phyloP scores from a whole-genome alignment of 2,888 invertebrate species.

The Lutraria lutraria region DNA sequence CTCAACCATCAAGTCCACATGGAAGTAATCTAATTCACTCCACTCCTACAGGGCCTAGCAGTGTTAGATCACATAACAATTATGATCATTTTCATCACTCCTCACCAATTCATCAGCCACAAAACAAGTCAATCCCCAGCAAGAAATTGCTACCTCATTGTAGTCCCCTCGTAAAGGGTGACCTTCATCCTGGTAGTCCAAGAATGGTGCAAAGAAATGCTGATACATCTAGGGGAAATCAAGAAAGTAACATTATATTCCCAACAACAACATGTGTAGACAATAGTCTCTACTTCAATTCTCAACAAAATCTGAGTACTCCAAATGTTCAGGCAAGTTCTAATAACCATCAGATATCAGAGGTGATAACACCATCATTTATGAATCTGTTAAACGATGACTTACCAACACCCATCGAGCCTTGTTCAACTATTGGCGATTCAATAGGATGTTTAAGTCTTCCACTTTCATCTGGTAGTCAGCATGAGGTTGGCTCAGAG shows the following conservation, averaged over 20 bases:
- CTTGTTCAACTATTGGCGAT: conserved; percentile 61
- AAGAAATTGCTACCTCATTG: conserved; percentile 29
- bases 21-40: conserved; percentile 32
- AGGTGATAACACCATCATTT: background rate
- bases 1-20: conserved; percentile 13
- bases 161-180: conserved; percentile 61
- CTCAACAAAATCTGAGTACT: conserved; percentile 16
- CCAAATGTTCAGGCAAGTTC: background rate
- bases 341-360: background rate
- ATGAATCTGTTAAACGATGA: conserved; percentile 27
- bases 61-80: conserved; percentile 3
- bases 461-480: conserved; percentile 35
- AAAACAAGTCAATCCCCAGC: background rate
- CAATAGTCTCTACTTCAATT: conserved; percentile 47
- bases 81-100: conserved; percentile 16
- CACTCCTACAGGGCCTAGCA: conserved; percentile 36
- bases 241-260: background rate
- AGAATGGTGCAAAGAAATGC: conserved; percentile 49
- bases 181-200: conserved; percentile 53
- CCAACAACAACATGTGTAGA: conserved; percentile 18
- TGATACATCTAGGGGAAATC: background rate
- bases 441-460: conserved; percentile 67
- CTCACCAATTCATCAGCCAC: conserved; percentile 31
- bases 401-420: background rate
- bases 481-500: background rate